Conservation (phyloP, 2,797 vertebrate species). For the Alectoris magna region DNA sequence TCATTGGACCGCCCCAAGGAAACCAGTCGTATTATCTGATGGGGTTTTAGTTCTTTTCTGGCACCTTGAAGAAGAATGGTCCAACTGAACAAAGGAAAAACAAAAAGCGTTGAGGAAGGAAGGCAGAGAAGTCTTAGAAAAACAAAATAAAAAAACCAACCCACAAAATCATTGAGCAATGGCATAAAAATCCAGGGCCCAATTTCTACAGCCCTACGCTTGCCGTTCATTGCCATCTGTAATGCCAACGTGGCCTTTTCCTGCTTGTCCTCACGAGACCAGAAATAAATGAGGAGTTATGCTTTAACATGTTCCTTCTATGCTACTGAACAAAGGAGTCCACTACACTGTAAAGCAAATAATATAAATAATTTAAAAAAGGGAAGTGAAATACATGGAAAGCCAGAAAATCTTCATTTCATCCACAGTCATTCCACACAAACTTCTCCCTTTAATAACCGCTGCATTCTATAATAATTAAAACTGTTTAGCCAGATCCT, state of each 20-base stretch:
- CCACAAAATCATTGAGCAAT: background rate
- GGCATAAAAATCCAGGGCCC: background rate
- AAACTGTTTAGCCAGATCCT: background rate
- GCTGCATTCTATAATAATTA: background rate
- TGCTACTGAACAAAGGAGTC: slow-evolving; percentile 28
- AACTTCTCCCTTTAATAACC: background rate
- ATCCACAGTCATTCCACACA: background rate
- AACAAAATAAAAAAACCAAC: background rate
- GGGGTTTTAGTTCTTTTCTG: slow-evolving; percentile 31
- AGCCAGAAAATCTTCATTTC: slow-evolving; percentile 17
- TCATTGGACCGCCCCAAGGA: slow-evolving; percentile 49
- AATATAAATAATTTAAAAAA: slow-evolving; percentile 45
- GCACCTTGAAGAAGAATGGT: slow-evolving; percentile 23
- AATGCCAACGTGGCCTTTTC: background rate
- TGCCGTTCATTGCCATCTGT: background rate
- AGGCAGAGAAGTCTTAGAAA: background rate
- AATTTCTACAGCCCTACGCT: background rate
- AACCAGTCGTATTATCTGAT: slow-evolving; percentile 41
- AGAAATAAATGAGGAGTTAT: background rate
- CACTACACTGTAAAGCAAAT: slow-evolving; percentile 37
- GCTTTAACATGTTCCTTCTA: background rate
- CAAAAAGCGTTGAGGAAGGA: slow-evolving; percentile 15
- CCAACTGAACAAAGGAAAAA: slow-evolving; percentile 17
- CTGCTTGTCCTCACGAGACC: background rate
- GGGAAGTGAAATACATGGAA: background rate